These are phyloP conservation scores for Apamea anceps DNA, from an alignment of 2,888 invertebrate genomes.

Conservation along the genomic window DNA sequence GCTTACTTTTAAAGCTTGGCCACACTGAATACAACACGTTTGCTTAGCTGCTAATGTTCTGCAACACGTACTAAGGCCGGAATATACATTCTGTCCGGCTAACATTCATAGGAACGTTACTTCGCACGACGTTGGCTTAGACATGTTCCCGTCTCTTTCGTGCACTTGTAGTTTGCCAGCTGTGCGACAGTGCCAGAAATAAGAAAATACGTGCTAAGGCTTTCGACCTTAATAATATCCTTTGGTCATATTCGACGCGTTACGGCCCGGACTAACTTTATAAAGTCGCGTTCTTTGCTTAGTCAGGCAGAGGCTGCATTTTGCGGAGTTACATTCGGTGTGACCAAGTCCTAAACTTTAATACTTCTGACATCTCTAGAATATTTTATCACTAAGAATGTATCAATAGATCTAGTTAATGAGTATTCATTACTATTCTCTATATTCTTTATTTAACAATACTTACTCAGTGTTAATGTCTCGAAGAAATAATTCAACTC, in stretches of 20 bases:
- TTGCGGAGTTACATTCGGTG: neutral
- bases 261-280: neutral
- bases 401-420: conserved; percentile 25
- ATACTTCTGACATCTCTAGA: conserved; percentile 19
- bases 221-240: neutral
- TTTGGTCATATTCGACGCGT: neutral
- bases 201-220: neutral
- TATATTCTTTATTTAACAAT: conserved; percentile 12
- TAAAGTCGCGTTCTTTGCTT: neutral
- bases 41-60: neutral
- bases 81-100: neutral
- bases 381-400: conserved; percentile 14
- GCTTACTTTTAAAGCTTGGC: neutral
- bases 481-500: conserved; percentile 8
- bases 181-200: neutral
- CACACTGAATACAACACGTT: conserved; percentile 9
- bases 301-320: neutral
- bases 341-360: neutral
- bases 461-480: conserved; percentile 13
- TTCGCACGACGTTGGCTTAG: neutral
- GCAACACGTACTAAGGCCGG: neutral
- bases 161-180: neutral
- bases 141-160: neutral
- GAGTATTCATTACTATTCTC: conserved; percentile 1
- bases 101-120: neutral